Evolutionary conservation across 1,140 invertebrate genomes (phyloP).

Genomic region (Cyclina sinensis): DNA sequence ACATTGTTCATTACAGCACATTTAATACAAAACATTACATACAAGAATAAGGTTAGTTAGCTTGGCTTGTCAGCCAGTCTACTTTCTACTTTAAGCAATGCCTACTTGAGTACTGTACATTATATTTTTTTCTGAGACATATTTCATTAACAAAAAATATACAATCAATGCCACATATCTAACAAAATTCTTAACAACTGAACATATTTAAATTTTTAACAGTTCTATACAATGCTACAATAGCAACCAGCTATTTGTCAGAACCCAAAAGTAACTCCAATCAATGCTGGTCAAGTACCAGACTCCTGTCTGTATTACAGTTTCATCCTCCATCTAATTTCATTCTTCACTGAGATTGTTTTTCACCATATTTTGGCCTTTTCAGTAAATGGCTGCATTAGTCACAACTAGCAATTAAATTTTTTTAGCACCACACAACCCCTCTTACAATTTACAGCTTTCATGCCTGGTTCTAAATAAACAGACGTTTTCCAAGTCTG

Average conservation of each 20-base stretch:
- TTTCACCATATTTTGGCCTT: background rate
- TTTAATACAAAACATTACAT: constrained; percentile 27
- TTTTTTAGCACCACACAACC: constrained; percentile 37
- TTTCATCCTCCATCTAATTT: background rate
- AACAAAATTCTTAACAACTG: constrained; percentile 31
- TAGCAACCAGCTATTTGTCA: constrained; percentile 63
- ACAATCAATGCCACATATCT: constrained; percentile 21
- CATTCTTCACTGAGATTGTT: background rate
- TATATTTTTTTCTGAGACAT: constrained; percentile 40
- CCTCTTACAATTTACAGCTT: background rate
- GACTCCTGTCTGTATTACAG: background rate
- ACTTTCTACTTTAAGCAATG: constrained; percentile 33
- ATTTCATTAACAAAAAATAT: constrained; percentile 39
- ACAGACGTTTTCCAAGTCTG: background rate
- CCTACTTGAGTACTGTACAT: constrained; percentile 36
- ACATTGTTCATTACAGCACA: constrained; percentile 50
- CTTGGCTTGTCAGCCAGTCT: background rate
- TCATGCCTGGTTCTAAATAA: background rate
- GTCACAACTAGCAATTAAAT: constrained; percentile 12
- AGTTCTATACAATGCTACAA: constrained; percentile 41
- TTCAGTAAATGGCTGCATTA: background rate
- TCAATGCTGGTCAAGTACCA: background rate
- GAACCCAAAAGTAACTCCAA: constrained; percentile 10
- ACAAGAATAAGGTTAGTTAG: background rate
- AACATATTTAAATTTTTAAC: constrained; percentile 17